Conservation (phyloP, 2,113 vertebrate genomes). For the Channa maculata region DNA sequence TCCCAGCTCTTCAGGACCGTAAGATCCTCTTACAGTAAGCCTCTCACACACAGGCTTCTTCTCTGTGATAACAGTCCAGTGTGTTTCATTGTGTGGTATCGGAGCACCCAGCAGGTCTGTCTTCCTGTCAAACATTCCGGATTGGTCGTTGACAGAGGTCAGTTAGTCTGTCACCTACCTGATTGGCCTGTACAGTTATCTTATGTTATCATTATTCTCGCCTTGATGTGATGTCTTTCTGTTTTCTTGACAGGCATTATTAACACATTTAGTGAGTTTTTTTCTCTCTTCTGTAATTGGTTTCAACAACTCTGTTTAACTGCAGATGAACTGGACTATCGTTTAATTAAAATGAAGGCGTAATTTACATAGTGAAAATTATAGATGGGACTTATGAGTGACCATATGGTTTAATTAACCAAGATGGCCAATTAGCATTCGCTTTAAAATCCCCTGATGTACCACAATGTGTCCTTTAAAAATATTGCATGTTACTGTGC, state of each 20-base stretch:
- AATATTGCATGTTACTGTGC: background rate
- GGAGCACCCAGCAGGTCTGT: background rate
- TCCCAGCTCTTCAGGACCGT: conserved; percentile 10
- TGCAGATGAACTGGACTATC: too few relatives aligned
- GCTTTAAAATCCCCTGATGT: conserved; percentile 29
- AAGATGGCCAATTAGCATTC: conserved; percentile 32
- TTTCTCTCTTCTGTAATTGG: too few relatives aligned
- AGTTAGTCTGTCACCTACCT: too few relatives aligned
- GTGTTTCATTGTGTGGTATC: background rate
- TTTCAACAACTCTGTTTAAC: too few relatives aligned
- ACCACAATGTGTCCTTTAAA: conserved; percentile 14
- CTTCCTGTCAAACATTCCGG: background rate
- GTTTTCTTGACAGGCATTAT: background rate
- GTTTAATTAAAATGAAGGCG: background rate
- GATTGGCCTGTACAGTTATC: background rate
- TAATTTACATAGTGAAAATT: background rate
- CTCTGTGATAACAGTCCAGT: conserved; percentile 18
- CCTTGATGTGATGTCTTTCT: background rate
- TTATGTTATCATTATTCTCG: background rate
- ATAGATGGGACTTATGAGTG: conserved; percentile 6
- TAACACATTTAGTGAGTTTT: background rate
- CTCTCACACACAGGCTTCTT: conserved; percentile 23
- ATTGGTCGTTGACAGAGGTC: background rate
- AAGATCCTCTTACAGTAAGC: conserved; percentile 47
- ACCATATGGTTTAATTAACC: conserved; percentile 41